phyloP scores from a whole-genome alignment of 2,888 invertebrate genomes.

The Leptopilina myrica region DNA sequence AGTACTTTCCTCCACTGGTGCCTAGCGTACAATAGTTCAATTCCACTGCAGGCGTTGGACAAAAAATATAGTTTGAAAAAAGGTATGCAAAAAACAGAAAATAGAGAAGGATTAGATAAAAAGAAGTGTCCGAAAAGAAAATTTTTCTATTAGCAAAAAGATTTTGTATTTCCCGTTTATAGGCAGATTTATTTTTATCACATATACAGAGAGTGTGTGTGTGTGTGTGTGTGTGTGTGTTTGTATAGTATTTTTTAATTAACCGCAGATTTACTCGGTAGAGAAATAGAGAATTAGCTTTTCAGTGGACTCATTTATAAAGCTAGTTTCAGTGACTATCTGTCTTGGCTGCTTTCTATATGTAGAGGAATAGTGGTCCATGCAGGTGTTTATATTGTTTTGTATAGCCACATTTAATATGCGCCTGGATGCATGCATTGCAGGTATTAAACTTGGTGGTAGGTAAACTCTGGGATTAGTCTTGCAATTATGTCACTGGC shows the following conservation, averaged over 20 bases:
- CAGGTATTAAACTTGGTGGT: conserved; percentile 41
- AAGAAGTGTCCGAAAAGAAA: background rate
- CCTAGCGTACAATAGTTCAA: too few species aligned
- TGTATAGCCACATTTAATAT: conserved; percentile 40
- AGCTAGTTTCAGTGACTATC: conserved; percentile 34
- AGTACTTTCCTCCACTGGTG: too few species aligned
- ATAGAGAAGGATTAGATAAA: too few species aligned
- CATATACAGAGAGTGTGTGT: too few species aligned
- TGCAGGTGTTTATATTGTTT: conserved; percentile 41
- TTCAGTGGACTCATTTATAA: conserved; percentile 34
- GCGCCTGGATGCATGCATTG: conserved; percentile 38
- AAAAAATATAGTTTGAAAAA: too few species aligned
- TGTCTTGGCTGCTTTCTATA: conserved; percentile 28
- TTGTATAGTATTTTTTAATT: conserved; percentile 7
- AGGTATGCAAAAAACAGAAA: too few species aligned
- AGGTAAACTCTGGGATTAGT: conserved; percentile 43
- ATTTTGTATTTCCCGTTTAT: background rate
- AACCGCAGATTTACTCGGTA: conserved; percentile 16
- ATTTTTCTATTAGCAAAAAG: background rate
- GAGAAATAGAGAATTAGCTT: conserved; percentile 36
- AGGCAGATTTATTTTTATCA: background rate
- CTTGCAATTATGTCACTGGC: conserved; percentile 41
- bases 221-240: too few species aligned
- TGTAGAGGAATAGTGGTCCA: conserved; percentile 21
- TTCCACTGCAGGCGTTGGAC: too few species aligned